Conservation (phyloP, 2,113 vertebrate genomes). For the Cyprinodon variegatus region DNA sequence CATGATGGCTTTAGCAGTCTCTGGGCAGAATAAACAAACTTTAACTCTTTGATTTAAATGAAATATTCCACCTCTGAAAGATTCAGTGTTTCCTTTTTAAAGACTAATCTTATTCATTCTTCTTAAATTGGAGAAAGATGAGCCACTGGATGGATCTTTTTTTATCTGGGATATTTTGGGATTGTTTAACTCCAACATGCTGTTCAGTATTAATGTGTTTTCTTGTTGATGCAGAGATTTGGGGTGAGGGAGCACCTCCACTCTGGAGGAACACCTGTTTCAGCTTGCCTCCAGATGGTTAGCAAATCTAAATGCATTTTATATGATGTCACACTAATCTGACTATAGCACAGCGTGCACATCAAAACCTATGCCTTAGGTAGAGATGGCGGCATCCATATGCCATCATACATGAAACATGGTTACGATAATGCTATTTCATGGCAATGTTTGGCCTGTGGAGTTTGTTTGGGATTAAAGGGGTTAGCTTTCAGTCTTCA, state of each 20-base stretch:
- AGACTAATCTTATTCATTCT: neutral
- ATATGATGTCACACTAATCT: slow-evolving; percentile 75
- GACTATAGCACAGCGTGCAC: slow-evolving; percentile 58
- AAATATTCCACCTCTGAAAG: slow-evolving; percentile 29
- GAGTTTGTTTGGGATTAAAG: neutral
- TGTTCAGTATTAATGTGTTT: slow-evolving; percentile 59
- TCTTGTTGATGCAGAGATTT: slow-evolving; percentile 59
- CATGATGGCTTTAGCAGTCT: slow-evolving; percentile 28
- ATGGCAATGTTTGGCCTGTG: slow-evolving; percentile 8
- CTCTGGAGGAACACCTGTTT: slow-evolving; percentile 74
- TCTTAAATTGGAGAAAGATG: neutral
- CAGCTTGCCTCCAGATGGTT: slow-evolving; percentile 72
- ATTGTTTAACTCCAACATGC: slow-evolving; percentile 15
- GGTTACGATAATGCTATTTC: slow-evolving; percentile 39
- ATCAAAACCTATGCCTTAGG: slow-evolving; percentile 62
- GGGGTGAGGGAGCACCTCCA: slow-evolving; percentile 64
- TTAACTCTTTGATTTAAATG: slow-evolving; percentile 38
- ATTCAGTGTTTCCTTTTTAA: neutral
- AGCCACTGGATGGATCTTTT: slow-evolving; percentile 18
- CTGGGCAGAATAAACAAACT: slow-evolving; percentile 34
- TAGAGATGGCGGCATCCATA: slow-evolving; percentile 46
- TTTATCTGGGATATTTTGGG: slow-evolving; percentile 4
- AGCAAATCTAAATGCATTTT: slow-evolving; percentile 71
- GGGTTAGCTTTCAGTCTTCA: neutral
- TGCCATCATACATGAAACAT: slow-evolving; percentile 47